Evolutionary conservation across 2,113 vertebrate species (phyloP).

Genomic region (Maccullochella peelii): DNA sequence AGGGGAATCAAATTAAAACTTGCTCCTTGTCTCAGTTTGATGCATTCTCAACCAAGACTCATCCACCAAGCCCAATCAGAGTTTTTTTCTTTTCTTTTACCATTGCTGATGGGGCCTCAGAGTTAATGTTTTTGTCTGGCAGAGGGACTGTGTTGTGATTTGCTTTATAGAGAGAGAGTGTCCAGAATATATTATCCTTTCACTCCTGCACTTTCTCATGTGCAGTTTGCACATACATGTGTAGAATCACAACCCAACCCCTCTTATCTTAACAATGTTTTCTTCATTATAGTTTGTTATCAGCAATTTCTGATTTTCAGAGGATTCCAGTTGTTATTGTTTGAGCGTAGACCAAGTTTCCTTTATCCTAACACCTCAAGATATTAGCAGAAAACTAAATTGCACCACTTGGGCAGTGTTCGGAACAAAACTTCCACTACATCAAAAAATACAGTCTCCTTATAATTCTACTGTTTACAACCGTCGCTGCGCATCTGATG

Average conservation of each 20-base stretch:
- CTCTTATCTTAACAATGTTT: too few relatives aligned
- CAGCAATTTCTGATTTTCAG: too few relatives aligned
- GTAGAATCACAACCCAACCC: not conserved
- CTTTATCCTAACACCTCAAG: too few relatives aligned
- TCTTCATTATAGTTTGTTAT: too few relatives aligned
- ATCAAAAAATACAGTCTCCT: not conserved
- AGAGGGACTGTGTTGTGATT: constrained; percentile 48
- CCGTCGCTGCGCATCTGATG: not conserved
- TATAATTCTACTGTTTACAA: not conserved
- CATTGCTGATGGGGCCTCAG: constrained; percentile 50
- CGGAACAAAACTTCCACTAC: not conserved
- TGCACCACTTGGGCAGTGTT: too few relatives aligned
- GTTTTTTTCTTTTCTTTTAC: constrained; percentile 12
- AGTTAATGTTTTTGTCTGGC: constrained; percentile 58
- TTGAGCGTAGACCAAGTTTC: too few relatives aligned
- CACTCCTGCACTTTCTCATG: not conserved
- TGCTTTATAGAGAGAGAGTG: not conserved
- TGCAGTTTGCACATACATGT: not conserved
- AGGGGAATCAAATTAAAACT: constrained; percentile 78
- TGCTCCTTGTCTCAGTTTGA: constrained; percentile 73
- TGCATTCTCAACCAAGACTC: constrained; percentile 67
- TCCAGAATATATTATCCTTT: constrained; percentile 15
- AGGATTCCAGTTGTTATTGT: too few relatives aligned
- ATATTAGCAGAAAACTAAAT: too few relatives aligned
- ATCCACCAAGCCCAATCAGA: constrained; percentile 66